phyloP scores from a whole-genome alignment of 2,797 vertebrate genomes.

The Taenioides sp. region DNA sequence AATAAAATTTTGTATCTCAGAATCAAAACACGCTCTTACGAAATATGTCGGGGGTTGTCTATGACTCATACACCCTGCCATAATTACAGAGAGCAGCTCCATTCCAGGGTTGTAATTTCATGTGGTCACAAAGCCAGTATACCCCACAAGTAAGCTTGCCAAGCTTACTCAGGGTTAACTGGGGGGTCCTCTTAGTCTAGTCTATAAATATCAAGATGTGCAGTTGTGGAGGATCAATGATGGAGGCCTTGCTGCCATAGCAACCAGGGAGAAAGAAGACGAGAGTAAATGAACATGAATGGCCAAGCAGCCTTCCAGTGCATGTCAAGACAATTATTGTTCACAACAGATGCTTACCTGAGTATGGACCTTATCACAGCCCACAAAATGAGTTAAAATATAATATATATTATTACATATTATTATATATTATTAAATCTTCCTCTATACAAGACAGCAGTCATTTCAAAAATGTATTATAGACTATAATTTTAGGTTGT shows the following conservation, averaged over 20 bases:
- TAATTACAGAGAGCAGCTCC: slow-evolving; percentile 36
- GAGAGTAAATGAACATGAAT: slow-evolving; percentile 43
- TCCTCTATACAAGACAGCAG: not conserved
- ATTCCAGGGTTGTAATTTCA: slow-evolving; percentile 43
- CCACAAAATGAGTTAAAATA: not conserved
- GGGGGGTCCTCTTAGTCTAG: slow-evolving; percentile 51
- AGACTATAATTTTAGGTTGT: not conserved
- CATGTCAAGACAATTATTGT: slow-evolving; percentile 26
- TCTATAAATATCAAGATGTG: slow-evolving; percentile 75
- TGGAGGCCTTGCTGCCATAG: slow-evolving; percentile 78
- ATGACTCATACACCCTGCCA: slow-evolving; percentile 17
- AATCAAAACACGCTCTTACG: slow-evolving; percentile 1
- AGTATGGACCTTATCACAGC: not conserved
- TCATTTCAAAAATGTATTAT: not conserved
- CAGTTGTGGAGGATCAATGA: slow-evolving; percentile 75
- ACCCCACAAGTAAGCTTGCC: slow-evolving; percentile 22
- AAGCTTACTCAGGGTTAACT: slow-evolving; percentile 46
- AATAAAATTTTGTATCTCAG: not conserved
- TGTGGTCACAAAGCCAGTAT: slow-evolving; percentile 30
- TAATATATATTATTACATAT: not conserved
- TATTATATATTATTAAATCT: not conserved
- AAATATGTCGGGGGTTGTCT: slow-evolving; percentile 22
- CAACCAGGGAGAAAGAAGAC: slow-evolving; percentile 70
- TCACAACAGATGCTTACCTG: not conserved
- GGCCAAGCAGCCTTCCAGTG: slow-evolving; percentile 30